A percentile compares a stretch with the other conserved stretches of the same genome.
Conservation (phyloP, 2,113 vertebrate genomes). For the Platanista minor region DNA sequence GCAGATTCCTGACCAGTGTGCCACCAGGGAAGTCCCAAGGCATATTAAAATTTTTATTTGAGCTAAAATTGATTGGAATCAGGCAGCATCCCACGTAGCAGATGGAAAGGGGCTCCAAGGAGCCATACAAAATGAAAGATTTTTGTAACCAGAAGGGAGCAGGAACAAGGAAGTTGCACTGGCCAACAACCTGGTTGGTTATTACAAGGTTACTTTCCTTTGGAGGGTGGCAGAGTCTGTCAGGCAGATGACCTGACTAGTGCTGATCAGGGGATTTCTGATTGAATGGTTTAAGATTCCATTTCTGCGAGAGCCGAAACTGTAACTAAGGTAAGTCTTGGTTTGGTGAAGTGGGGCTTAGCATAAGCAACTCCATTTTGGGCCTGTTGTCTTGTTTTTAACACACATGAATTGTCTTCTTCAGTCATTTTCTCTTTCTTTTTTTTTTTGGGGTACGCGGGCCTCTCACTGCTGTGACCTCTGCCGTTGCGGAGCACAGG, state of each 20-base stretch:
- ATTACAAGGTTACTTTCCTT: neutral
- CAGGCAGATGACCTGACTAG: neutral
- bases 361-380: neutral
- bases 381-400: neutral
- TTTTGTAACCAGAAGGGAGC: neutral
- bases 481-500: too few species aligned
- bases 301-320: neutral
- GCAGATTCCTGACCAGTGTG: too few species aligned
- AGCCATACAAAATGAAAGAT: neutral
- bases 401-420: neutral
- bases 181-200: neutral
- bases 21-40: neutral
- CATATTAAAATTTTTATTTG: neutral
- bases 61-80: neutral
- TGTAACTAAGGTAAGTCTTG: neutral
- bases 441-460: too few species aligned
- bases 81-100: neutral
- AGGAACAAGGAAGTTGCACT: neutral
- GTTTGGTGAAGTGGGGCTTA: neutral
- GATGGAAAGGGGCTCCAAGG: neutral
- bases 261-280: neutral
- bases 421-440: neutral
- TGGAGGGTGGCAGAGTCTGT: accelerated
- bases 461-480: too few species aligned
- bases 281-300: too few species aligned